Evolutionary conservation across 2,888 invertebrate genomes (phyloP), one percentile per base, ranked within the genome.

Genomic region (Eudasyphora cyanicolor): DNA sequence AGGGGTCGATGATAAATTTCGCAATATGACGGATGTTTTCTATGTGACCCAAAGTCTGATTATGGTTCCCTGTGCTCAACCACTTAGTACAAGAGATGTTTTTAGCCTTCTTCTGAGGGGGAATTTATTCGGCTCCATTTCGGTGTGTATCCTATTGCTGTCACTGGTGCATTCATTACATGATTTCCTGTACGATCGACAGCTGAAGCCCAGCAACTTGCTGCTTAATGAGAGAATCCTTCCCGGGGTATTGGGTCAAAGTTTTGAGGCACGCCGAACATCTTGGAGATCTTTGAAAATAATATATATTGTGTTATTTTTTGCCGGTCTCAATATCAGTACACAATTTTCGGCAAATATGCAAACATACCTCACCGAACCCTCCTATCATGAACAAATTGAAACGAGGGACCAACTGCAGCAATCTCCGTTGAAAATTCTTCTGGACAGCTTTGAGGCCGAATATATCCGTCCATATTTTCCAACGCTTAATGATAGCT

Each of bases 361-460:
- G 29, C 51, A 85, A 45, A 82, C 86, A 0, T 70, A 82, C 0
- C 60, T 86, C 4, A 85, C 85, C 1, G 76, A 67, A 2, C 85
- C 84, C 7, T 78, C 84, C 0, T 32, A 10, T 12, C 2, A 79
- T 0, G 12, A 7, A 0, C 57, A 74, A 21, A 64, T 74, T 0
- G 7, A 32, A 29, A 29, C 62, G 0, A 17, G 32, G 1, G 62
- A 29, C 2, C 32, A 62, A 17, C 10, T 62, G 7, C 17, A 17
- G 1, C 3, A 62, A 2, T 62, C 62, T 17, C 29, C 29, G 6
- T 32, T 62, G 17, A 62, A 29, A 10, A 29, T 62, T n/a, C 12
- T 32, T 1, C 4, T 29, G 32, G 29, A 32, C 12, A n/a, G n/a
- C n/a, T n/a, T n/a, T 12, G 12, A 24, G 57, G 19, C 21, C 8